phyloP scores from a whole-genome alignment of 2,888 invertebrate species.

The Ctena decussata region DNA sequence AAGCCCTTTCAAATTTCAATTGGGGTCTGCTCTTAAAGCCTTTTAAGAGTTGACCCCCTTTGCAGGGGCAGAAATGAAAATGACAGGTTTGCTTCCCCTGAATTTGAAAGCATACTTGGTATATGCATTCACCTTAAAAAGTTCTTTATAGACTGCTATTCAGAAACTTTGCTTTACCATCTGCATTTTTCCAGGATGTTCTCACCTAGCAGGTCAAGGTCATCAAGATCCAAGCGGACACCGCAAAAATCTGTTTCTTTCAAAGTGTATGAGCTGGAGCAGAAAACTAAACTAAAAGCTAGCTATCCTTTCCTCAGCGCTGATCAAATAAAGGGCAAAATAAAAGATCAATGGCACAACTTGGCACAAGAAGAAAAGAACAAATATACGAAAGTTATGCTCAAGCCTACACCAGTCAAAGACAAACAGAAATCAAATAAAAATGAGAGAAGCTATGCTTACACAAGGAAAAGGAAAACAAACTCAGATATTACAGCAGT shows the following conservation, averaged over 20 bases:
- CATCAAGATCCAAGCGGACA: background rate
- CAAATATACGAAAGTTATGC: constrained; percentile 56
- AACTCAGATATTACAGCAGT: background rate
- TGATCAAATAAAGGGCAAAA: constrained; percentile 75
- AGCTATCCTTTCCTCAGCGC: constrained; percentile 76
- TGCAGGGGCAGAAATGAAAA: too few relatives aligned
- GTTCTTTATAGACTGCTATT: too few relatives aligned
- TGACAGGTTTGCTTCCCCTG: too few relatives aligned
- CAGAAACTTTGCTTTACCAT: too few relatives aligned
- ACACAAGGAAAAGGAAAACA: background rate
- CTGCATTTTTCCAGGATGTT: constrained; percentile 9
- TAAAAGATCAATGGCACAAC: constrained; percentile 74
- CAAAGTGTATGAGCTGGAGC: constrained; percentile 31
- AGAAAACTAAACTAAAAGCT: constrained; percentile 66
- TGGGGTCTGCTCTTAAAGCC: too few relatives aligned
- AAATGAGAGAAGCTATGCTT: background rate
- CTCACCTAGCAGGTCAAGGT: background rate
- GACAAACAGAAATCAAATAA: background rate
- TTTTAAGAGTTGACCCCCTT: too few relatives aligned
- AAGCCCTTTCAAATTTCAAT: too few relatives aligned
- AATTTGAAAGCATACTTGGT: too few relatives aligned
- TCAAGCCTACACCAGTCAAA: constrained; percentile 49
- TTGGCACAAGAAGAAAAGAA: constrained; percentile 49
- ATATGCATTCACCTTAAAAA: too few relatives aligned
- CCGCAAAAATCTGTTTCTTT: constrained; percentile 13